phyloP scores from a whole-genome alignment of 2,113 vertebrate genomes.

The Cyphomyrus discorhynchus region DNA sequence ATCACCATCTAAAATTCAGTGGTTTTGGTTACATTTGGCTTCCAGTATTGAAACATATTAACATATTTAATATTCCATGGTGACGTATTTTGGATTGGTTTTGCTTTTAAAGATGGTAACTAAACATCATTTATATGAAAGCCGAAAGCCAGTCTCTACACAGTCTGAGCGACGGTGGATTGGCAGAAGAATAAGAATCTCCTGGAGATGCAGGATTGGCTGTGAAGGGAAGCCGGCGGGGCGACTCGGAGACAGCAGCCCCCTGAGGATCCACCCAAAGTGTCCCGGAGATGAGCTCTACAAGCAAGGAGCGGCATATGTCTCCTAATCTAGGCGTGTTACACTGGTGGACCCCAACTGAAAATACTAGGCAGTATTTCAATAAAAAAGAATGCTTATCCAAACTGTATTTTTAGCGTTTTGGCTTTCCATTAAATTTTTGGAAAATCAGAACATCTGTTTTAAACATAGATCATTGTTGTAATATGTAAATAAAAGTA shows the following conservation, averaged over 20 bases:
- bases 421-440: background rate
- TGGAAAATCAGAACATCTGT: background rate
- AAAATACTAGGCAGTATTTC: background rate
- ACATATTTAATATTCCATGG: background rate
- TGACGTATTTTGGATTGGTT: background rate
- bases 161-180: background rate
- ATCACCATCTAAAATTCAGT: background rate
- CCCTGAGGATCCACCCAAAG: background rate
- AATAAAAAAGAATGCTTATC: background rate
- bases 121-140: background rate
- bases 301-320: background rate
- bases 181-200: background rate
- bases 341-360: background rate
- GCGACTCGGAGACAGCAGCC: background rate
- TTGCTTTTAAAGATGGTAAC: background rate
- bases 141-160: background rate
- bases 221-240: background rate
- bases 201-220: background rate
- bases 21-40: background rate
- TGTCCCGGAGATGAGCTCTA: background rate
- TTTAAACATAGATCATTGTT: background rate
- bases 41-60: background rate
- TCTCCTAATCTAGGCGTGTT: background rate
- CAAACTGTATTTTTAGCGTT: background rate
- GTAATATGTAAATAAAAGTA: background rate